Evolutionary conservation across 2,888 invertebrate species (phyloP), one percentile per base, ranked within the genome.

Genomic region (Diadromus collaris): DNA sequence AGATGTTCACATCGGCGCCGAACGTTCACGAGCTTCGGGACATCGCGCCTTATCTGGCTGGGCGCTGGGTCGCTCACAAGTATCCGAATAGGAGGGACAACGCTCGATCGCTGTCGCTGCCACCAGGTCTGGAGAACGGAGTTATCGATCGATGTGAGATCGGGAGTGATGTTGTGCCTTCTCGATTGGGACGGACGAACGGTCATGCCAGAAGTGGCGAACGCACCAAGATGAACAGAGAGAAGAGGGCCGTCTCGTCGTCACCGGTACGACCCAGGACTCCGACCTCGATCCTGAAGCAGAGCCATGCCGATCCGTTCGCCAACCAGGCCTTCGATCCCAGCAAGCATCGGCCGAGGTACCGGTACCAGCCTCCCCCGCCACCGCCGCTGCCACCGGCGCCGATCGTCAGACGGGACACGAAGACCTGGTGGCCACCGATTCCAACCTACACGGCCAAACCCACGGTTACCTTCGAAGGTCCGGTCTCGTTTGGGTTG

Each of bases 1-100:
- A 95, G 84, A 95, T 95, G 93, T 96, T 95, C 86, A 95, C 96
- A 0, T 97, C 96, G 2, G 94, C 95, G 46, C 97, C 97, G 3
- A 95, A 96, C 86, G 92, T 97, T 24, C 93, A 95, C 83, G 96
- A 96, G 86, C 91, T 96, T 2, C 93, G 94, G 10, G 95, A 96
- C 85, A 95, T 96, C 67, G 95, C 96, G 0, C 95, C 96, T 0
- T 96, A 96, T 90, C 90, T 97, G 79, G 94, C 95, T 0, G 96
- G 95, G 2, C 93, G 95, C 7, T 97, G 97, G 96, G 93, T 95
- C 46, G 96, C 97, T 0, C 97, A 97, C 89, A 94, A 93, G 83
- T 96, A 94, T 88, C 96, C 96, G 0, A 94, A 92, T 84, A 93
- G 93, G 2, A 93, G 93, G 75, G 95, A 95, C 84, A 95, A 95